phyloP scores from a whole-genome alignment of 2,888 invertebrate genomes.

The Drosophila borealis region DNA sequence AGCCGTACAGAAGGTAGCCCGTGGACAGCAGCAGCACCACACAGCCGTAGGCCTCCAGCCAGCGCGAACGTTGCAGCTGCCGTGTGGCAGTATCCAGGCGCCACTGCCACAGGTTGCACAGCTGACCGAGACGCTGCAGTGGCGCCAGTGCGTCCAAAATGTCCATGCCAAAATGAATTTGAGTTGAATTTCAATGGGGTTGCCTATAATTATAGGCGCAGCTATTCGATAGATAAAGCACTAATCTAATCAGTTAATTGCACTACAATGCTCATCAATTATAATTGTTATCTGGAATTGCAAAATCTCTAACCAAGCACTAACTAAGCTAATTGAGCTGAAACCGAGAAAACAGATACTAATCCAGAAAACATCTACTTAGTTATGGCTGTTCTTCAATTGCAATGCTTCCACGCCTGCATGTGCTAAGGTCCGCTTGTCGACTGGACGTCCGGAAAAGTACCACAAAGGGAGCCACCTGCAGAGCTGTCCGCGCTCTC shows the following conservation, averaged over 20 bases:
- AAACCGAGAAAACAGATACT: neutral
- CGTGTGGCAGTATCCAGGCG: constrained; percentile 52
- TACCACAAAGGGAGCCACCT: neutral
- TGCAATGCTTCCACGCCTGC: neutral
- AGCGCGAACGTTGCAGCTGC: constrained; percentile 48
- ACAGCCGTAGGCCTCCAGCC: constrained; percentile 68
- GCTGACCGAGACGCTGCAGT: constrained; percentile 63
- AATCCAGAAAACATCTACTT: neutral
- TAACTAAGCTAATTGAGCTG: neutral
- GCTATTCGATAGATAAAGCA: constrained; percentile 15
- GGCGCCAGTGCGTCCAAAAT: constrained; percentile 60
- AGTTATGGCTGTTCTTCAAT: no score
- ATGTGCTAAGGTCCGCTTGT: neutral
- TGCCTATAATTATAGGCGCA: neutral
- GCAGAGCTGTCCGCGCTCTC: neutral
- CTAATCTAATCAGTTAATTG: constrained; percentile 40
- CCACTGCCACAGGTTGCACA: constrained; percentile 68
- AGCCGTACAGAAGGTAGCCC: constrained; percentile 55
- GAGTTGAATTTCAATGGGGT: neutral
- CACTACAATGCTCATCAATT: constrained; percentile 25
- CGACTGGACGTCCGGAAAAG: constrained; percentile 11
- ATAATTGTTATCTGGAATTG: neutral
- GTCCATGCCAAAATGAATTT: constrained; percentile 62
- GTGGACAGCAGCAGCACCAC: constrained; percentile 48
- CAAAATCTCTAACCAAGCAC: neutral